These are phyloP conservation scores for Pygathrix nemaeus DNA, from an alignment of 2,113 vertebrate species.

Conservation along the genomic window DNA sequence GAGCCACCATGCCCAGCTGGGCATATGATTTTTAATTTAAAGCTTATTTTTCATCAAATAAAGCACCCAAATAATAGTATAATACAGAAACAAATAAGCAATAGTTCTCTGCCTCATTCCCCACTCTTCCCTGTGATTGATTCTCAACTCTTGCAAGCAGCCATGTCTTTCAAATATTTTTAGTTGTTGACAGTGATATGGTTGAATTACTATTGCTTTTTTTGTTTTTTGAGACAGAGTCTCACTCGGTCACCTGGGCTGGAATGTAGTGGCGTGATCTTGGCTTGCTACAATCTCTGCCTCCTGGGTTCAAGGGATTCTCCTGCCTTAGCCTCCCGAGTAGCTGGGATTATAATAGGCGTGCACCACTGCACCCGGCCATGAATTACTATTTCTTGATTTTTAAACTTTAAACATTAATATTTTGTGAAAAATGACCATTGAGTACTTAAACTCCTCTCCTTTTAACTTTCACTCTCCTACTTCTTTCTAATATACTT, in stretches of 20 bases:
- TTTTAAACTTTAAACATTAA: background rate
- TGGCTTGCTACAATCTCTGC: too few species aligned
- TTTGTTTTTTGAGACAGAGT: too few species aligned
- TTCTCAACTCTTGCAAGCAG: background rate
- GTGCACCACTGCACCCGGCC: too few species aligned
- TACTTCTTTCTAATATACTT: background rate
- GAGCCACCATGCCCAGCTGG: too few species aligned
- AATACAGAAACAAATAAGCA: background rate
- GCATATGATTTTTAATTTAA: background rate
- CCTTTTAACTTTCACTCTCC: background rate
- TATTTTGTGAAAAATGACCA: background rate
- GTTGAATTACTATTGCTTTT: background rate
- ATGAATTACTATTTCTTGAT: background rate
- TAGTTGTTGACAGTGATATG: background rate
- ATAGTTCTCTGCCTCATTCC: background rate
- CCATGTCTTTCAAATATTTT: background rate
- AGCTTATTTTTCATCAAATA: background rate
- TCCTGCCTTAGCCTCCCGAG: too few species aligned
- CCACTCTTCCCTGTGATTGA: background rate
- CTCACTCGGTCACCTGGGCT: too few species aligned
- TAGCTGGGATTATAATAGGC: too few species aligned
- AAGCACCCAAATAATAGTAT: background rate
- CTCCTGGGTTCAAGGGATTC: too few species aligned
- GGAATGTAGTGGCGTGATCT: too few species aligned
- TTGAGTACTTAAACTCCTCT: background rate